These are phyloP conservation scores for Folsomia manolachei DNA, from an alignment of 2,888 invertebrate species.

Conservation along the genomic window DNA sequence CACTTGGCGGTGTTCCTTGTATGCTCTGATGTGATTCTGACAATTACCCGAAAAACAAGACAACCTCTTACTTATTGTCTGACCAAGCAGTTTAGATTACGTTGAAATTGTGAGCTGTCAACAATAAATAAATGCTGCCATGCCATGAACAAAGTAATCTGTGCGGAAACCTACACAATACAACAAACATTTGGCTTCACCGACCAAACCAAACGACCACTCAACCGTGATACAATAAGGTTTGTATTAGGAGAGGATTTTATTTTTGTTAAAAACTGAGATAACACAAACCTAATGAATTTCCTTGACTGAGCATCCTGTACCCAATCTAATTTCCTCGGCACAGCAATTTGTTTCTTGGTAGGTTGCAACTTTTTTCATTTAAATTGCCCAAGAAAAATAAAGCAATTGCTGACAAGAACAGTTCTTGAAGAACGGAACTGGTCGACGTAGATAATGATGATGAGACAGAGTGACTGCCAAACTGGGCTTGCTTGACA, in stretches of 20 bases:
- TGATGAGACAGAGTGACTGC: neutral
- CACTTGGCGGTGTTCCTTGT: neutral
- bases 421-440: neutral
- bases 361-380: conserved; percentile 20
- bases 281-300: conserved; percentile 4
- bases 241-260: neutral
- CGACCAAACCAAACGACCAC: neutral
- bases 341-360: conserved; percentile 18
- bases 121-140: neutral
- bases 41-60: neutral
- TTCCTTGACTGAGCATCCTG: conserved; percentile 14
- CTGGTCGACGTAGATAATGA: neutral
- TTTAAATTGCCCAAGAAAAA: neutral
- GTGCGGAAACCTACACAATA: neutral
- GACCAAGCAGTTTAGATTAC: neutral
- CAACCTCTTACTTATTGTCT: neutral
- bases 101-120: neutral
- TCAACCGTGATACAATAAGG: neutral
- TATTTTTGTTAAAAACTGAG: neutral
- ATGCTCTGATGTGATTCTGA: neutral
- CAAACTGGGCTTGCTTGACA: neutral
- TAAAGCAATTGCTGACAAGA: neutral
- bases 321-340: conserved; percentile 32
- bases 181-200: neutral
- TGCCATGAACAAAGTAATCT: neutral